A percentile compares a stretch with the other conserved stretches of the same genome.
Evolutionary conservation across 2,888 invertebrate genomes (phyloP).

Genomic region (Candidula unifasciata): DNA sequence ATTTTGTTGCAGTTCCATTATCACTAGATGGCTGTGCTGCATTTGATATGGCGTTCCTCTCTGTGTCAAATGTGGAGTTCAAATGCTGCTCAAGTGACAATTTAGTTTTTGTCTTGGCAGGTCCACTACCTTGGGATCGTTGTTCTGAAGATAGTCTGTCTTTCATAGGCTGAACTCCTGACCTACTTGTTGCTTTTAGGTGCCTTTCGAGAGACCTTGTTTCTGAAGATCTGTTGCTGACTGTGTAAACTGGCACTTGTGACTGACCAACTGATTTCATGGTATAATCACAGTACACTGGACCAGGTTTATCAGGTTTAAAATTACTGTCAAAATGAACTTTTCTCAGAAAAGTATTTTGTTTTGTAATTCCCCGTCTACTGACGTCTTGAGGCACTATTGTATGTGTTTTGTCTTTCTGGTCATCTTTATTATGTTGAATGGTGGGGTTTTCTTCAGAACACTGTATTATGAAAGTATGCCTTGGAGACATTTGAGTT

Average conservation of each 20-base stretch:
- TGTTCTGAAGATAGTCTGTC: background rate
- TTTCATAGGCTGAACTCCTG: background rate
- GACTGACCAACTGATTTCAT: background rate
- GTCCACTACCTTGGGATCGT: background rate
- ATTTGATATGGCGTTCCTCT: background rate
- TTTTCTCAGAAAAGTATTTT: constrained; percentile 1
- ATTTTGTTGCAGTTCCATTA: background rate
- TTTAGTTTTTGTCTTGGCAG: background rate
- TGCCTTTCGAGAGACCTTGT: background rate
- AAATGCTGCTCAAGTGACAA: constrained; percentile 24
- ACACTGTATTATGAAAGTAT: background rate
- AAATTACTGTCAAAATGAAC: constrained; percentile 6
- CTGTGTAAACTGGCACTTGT: too few relatives aligned
- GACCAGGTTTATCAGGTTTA: background rate
- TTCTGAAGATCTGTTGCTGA: background rate
- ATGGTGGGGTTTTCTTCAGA: background rate
- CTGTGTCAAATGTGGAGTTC: constrained; percentile 1
- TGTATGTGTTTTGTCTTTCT: background rate
- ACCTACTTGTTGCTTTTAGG: background rate
- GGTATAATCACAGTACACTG: too few relatives aligned
- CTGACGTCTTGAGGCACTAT: background rate
- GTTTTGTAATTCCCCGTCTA: background rate
- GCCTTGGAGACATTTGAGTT: background rate
- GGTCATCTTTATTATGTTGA: background rate
- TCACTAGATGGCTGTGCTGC: background rate